phyloP scores from a whole-genome alignment of 30 jellyfish, hydroid and myxozoan species.

The Aurelia aurita region DNA sequence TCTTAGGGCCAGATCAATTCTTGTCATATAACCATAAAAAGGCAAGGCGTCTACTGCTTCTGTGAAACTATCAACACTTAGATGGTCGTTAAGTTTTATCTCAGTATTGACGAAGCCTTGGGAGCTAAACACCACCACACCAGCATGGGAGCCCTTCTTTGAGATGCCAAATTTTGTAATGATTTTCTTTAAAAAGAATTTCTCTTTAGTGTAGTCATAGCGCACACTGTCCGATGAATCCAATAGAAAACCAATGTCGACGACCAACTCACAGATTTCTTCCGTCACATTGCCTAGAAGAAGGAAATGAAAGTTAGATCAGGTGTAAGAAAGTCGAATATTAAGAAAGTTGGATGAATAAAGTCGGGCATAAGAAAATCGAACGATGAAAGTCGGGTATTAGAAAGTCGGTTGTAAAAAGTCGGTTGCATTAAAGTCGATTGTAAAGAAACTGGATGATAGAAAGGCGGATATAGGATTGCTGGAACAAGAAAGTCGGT shows the following conservation, averaged over 20 bases:
- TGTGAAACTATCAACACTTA: constrained; percentile 8
- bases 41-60: constrained; percentile 64
- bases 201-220: constrained; percentile 40
- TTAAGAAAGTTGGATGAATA: background rate
- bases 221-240: constrained; percentile 74
- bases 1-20: constrained; percentile 71
- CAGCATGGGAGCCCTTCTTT: constrained; percentile 65
- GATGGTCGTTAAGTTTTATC: constrained; percentile 30
- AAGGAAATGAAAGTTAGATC: background rate
- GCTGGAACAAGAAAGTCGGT: too few relatives aligned
- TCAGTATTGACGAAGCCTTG: constrained; percentile 42
- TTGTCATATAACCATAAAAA: constrained; percentile 60
- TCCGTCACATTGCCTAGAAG: background rate
- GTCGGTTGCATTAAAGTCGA: too few relatives aligned
- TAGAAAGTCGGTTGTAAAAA: too few relatives aligned
- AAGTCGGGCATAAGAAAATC: too few relatives aligned
- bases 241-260: constrained; percentile 63
- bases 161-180: constrained; percentile 42
- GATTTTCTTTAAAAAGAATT: constrained; percentile 54
- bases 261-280: constrained; percentile 15
- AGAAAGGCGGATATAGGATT: too few relatives aligned
- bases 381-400: too few relatives aligned
- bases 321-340: background rate
- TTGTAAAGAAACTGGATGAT: too few relatives aligned
- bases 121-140: constrained; percentile 70